A percentile compares a stretch with the other conserved stretches of the same genome.
phyloP scores from a whole-genome alignment of 2,797 vertebrate species.

The Pangasius larnaudii region DNA sequence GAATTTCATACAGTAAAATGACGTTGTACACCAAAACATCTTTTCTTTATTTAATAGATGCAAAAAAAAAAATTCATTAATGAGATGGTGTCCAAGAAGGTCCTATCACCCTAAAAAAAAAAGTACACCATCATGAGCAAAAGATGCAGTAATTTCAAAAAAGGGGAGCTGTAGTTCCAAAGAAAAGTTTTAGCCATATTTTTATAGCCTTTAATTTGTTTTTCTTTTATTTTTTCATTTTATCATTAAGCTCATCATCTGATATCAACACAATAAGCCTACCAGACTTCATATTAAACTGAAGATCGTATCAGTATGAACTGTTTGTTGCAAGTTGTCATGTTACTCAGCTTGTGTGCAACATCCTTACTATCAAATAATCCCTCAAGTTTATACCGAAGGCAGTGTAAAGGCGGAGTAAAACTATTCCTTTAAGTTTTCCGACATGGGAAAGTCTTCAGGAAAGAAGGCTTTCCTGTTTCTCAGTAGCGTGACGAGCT shows the following conservation, averaged over 20 bases:
- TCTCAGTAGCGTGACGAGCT: background rate
- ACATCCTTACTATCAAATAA: background rate
- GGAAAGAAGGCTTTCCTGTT: slow-evolving; percentile 20
- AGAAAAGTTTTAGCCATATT: background rate
- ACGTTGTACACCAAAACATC: background rate
- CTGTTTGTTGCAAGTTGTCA: background rate
- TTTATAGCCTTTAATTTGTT: background rate
- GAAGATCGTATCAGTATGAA: background rate
- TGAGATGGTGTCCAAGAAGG: background rate
- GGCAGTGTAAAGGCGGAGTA: background rate
- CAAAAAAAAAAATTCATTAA: background rate
- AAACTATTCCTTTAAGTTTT: background rate
- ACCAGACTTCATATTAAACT: background rate
- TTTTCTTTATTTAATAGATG: background rate
- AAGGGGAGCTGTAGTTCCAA: background rate
- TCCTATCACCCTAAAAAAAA: background rate
- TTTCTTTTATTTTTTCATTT: too few species aligned
- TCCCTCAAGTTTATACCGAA: background rate
- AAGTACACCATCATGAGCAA: background rate
- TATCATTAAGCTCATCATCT: background rate
- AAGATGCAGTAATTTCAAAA: background rate
- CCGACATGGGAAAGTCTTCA: background rate
- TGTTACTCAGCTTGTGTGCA: background rate
- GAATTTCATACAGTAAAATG: background rate
- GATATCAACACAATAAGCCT: background rate